Evolutionary conservation across 2,888 invertebrate genomes (phyloP), one percentile per base, ranked within the genome.

Genomic region (Microchrysa polita): DNA sequence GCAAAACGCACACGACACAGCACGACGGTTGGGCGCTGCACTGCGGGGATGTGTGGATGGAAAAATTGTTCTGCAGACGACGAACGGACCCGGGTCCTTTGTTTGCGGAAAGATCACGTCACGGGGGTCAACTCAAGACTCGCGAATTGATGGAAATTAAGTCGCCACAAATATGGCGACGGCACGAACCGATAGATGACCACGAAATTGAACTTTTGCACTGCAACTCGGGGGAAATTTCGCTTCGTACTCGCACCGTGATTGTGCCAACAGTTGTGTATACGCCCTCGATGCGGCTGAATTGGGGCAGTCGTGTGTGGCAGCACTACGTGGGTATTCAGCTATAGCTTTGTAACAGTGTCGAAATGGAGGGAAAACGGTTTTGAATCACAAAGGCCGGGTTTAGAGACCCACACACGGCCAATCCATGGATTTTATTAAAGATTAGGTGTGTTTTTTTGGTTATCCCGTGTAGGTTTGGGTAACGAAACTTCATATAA

Each of bases 101-200:
- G 12, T 12, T 18, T 48, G 65, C 65, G 16, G 23, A 22, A 22
- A 44, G 61, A 65, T 65, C 5, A 22, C 23, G 20, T 65, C 5
- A 22, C 23, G 20, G 12, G 42, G 23, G 27, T 34, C 27, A 69
- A 55, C n/a, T n/a, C 40, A 18, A n/a, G 55, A 55, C 14, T 55
- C n/a, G n/a, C n/a, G n/a, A n/a, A n/a, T n/a, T n/a, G n/a, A n/a
- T n/a, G 16, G 55, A 69, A 69, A 23, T 34, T 42, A 57, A 69
- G 57, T 57, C 57, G 55, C 69, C 57, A 27, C 69, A 69, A 69
- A 69, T 69, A 69, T 69, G 69, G 69, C 69, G 69, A 34, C 27
- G 27, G 7, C 27, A 7, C 7, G n/a, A n/a, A n/a, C 27, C 27
- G 27, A 34, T 34, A 7, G 2, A 34, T 34, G 7, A n/a, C n/a